phyloP scores from a whole-genome alignment of 2,888 invertebrate species.

The Mesorhabditis belari region DNA sequence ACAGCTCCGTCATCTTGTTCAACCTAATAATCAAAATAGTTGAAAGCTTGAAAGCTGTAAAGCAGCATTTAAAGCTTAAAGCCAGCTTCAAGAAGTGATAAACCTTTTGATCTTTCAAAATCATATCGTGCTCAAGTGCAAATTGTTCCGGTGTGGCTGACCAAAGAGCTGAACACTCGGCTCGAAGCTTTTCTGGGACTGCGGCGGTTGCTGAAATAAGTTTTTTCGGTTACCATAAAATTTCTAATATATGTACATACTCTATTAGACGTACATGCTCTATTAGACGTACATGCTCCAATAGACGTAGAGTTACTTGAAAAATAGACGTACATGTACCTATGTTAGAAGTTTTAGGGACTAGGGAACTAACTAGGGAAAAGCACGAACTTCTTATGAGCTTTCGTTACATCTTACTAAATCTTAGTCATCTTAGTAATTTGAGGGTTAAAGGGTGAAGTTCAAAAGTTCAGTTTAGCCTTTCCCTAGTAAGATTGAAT shows the following conservation, averaged over 20 bases:
- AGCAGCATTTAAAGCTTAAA: background rate
- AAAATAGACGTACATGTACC: conserved; percentile 9
- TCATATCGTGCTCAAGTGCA: conserved; percentile 55
- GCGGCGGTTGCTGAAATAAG: conserved; percentile 4
- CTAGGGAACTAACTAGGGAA: background rate
- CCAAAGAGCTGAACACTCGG: conserved; percentile 20
- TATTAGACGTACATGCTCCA: too few species aligned
- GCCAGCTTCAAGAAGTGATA: background rate
- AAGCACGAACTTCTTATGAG: too few species aligned
- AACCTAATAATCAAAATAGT: background rate
- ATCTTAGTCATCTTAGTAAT: background rate
- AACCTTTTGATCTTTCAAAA: conserved; percentile 53
- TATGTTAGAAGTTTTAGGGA: background rate
- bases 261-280: too few species aligned
- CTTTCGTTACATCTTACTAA: too few species aligned
- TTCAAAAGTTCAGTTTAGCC: too few species aligned
- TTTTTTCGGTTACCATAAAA: too few species aligned
- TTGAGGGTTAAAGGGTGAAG: too few species aligned
- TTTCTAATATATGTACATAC: too few species aligned
- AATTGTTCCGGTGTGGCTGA: conserved; percentile 53
- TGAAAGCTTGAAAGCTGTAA: too few species aligned
- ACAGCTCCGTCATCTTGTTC: conserved; percentile 6
- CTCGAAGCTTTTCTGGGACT: conserved; percentile 15
- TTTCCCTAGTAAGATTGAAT: too few species aligned
- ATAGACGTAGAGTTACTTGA: conserved; percentile 10